Conservation (phyloP, 2,888 invertebrate species). For the Sepiola atlantica region DNA sequence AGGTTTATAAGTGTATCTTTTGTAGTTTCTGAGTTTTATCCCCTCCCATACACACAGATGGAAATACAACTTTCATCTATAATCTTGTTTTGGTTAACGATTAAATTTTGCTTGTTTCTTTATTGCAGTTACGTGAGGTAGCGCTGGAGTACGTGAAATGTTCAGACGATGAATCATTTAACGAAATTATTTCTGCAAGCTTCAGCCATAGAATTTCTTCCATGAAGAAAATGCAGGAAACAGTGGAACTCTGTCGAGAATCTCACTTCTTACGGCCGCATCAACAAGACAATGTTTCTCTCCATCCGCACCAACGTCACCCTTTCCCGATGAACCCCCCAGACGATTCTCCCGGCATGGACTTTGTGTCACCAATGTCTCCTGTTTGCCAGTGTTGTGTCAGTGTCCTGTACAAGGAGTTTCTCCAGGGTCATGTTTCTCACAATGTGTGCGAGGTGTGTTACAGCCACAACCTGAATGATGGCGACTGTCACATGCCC, state of each 20-base stretch:
- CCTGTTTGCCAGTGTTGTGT: conserved; percentile 40
- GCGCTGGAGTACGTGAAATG: conserved; percentile 80
- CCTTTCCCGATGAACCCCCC: neutral
- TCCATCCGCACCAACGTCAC: neutral
- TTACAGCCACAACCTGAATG: neutral
- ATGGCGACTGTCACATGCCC: neutral
- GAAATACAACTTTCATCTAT: too few species aligned
- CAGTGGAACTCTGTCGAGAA: conserved; percentile 48
- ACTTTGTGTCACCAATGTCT: neutral
- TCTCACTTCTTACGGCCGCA: neutral
- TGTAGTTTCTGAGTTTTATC: too few species aligned
- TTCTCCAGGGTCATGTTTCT: neutral
- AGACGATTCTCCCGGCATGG: neutral
- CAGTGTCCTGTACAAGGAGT: neutral
- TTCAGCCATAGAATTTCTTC: conserved; percentile 47
- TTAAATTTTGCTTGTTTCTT: neutral
- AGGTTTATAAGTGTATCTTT: too few species aligned
- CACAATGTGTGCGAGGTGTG: conserved; percentile 43
- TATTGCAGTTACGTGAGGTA: conserved; percentile 82
- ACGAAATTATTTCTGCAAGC: conserved; percentile 45
- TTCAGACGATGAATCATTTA: conserved; percentile 3
- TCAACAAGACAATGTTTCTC: neutral
- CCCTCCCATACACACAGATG: too few species aligned
- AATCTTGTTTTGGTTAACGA: too few species aligned
- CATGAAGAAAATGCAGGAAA: conserved; percentile 48